These are phyloP conservation scores for Shargacucullia verbasci DNA, from an alignment of 2,888 invertebrate species.

Conservation along the genomic window DNA sequence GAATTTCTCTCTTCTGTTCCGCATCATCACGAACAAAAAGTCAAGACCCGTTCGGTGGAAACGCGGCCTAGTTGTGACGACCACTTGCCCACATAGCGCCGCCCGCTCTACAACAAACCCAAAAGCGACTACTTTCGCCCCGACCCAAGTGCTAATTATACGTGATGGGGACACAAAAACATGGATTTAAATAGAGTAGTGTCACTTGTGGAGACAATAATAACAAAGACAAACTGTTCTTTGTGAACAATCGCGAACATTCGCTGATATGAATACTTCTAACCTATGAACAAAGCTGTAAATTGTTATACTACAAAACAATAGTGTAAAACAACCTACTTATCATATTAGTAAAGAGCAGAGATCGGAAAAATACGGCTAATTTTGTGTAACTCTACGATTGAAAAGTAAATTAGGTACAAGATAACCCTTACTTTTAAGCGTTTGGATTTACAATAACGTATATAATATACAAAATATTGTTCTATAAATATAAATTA, in stretches of 20 bases:
- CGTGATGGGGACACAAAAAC: slow-evolving; percentile 64
- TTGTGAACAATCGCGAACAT: slow-evolving; percentile 1
- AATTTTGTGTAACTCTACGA: neutral
- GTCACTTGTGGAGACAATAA: slow-evolving; percentile 56
- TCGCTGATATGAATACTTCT: slow-evolving; percentile 21
- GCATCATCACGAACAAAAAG: slow-evolving; percentile 87
- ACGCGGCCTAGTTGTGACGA: slow-evolving; percentile 82
- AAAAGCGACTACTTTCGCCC: slow-evolving; percentile 66
- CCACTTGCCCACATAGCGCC: slow-evolving; percentile 66
- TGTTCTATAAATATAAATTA: too few relatives aligned
- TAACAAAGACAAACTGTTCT: slow-evolving; percentile 43
- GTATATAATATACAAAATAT: too few relatives aligned
- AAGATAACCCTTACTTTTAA: too few relatives aligned
- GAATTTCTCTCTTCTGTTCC: slow-evolving; percentile 87
- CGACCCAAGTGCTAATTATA: slow-evolving; percentile 68
- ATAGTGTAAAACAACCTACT: neutral
- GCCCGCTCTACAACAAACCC: slow-evolving; percentile 60
- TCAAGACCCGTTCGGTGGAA: slow-evolving; percentile 83
- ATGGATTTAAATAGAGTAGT: slow-evolving; percentile 58
- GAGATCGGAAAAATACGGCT: neutral
- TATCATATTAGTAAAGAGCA: neutral
- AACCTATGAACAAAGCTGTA: slow-evolving; percentile 14
- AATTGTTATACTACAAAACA: slow-evolving; percentile 4
- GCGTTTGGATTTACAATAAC: too few relatives aligned
- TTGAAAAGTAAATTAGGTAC: neutral